phyloP scores from a whole-genome alignment of 2,888 invertebrate genomes.

The Apodemia zela region DNA sequence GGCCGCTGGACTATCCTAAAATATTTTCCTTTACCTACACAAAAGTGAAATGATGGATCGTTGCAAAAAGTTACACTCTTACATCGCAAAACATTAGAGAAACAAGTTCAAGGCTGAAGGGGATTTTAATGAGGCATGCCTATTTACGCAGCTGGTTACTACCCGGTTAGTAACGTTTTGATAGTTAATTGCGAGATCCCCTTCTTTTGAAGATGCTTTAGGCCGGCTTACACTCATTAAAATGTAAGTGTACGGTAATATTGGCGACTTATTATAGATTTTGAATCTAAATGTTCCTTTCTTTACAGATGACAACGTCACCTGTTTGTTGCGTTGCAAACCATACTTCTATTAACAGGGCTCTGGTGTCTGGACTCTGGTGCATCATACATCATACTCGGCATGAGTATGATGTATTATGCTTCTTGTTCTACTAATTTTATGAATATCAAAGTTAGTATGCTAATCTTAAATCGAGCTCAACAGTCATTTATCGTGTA shows the following conservation, averaged over 20 bases:
- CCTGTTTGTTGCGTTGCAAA: no score
- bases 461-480: no score
- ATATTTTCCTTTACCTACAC: no score
- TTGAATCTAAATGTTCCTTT: background rate
- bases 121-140: constrained; percentile 5
- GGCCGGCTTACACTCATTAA: background rate
- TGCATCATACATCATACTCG: no score
- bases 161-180: constrained; percentile 8
- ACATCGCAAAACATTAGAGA: constrained; percentile 2
- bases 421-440: no score
- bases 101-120: constrained; percentile 12
- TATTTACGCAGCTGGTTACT: constrained; percentile 11
- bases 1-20: no score
- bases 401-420: no score
- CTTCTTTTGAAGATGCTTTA: constrained; percentile 4
- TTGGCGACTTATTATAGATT: background rate
- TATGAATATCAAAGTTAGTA: no score
- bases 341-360: no score
- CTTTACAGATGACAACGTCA: no score
- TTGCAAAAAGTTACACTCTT: background rate
- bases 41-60: background rate
- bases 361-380: no score
- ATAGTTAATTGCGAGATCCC: constrained; percentile 5
- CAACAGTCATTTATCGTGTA: no score
- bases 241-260: background rate